Percentiles rank a stretch among this genome's conserved stretches.
These are phyloP conservation scores for Psilopsiagon aurifrons DNA, from an alignment of 2,113 vertebrate genomes.

Conservation along the genomic window DNA sequence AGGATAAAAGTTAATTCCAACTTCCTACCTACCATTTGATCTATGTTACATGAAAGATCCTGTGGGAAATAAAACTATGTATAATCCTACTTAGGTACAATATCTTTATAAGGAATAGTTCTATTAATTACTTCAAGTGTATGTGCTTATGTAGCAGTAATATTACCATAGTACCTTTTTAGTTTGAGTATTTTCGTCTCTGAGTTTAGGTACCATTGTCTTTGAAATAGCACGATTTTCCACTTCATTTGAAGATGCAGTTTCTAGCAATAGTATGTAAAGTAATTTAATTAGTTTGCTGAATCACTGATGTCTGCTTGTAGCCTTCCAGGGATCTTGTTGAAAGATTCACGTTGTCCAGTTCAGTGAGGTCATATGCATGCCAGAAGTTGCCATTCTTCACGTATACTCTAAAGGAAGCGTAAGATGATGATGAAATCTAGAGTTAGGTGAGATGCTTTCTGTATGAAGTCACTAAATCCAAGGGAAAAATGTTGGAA, in stretches of 20 bases:
- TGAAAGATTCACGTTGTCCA: background rate
- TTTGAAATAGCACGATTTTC: background rate
- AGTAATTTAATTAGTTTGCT: background rate
- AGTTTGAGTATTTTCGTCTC: background rate
- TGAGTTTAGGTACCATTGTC: background rate
- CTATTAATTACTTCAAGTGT: background rate
- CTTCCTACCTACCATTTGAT: background rate
- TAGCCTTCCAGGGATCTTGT: background rate
- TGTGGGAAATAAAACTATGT: background rate
- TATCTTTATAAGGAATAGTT: background rate
- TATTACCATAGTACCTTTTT: background rate
- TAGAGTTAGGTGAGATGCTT: background rate
- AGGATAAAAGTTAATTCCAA: background rate
- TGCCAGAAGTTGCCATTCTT: background rate
- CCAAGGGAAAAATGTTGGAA: background rate
- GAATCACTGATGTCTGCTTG: background rate
- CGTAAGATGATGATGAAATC: background rate
- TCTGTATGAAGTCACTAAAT: background rate
- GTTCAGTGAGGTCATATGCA: background rate
- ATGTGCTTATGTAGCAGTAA: background rate
- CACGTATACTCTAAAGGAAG: background rate
- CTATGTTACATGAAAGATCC: background rate
- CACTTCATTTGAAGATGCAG: background rate
- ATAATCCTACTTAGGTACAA: background rate
- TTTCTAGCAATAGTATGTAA: background rate